Base-by-base conservation (phyloP, 2,797 vertebrate genomes). In the Myotis pilosus region DNA sequence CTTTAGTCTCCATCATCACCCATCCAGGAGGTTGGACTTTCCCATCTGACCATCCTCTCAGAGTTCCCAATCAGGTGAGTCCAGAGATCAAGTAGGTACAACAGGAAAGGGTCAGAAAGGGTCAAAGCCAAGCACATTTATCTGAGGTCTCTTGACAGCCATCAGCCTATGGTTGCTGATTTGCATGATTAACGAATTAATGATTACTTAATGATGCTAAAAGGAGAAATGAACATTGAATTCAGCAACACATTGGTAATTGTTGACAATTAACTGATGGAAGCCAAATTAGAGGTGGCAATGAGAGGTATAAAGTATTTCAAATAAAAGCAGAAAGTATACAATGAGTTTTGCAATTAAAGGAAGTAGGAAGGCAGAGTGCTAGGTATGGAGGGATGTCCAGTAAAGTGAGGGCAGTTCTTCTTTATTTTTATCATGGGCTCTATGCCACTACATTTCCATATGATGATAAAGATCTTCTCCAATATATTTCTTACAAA, bases 21-120 rank as follows among this genome's bases (percentile, higher is more conserved):
- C 13, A 55, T 38, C 28, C 8, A 38, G 15, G 28, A 79, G 28
- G 2, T 51, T 28, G 15, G 1, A 22, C 2, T 2, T 72, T 55
- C 20, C 53, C 17, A 0, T 0, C 19, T 80, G 30, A 60, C 4
- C 9, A 8, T 53, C 11, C 15, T 79, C 62, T 68, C 62, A 28
- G 13, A 86, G 13, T 44, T 33, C 8, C 8, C 15, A 78, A 22
- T 23, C 33, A 87, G 88, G 51, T 95, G 44, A 89, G 79, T n/a
- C 3, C 4, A 23, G 20, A 2, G 68, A 2, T 20, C 36, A 36
- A 81, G 1, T 1, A 12, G 2, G 1, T 22, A 11, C 3, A 57
- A 8, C 7, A 33, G n/a, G 22, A 87, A 69, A 51, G 38, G 0
- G 2, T 33, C 30, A 64, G 74, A 49, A 19, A 47, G 28, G 20